Conservation (phyloP, 2,797 vertebrate species). For the Acrossocheilus fasciatus region DNA sequence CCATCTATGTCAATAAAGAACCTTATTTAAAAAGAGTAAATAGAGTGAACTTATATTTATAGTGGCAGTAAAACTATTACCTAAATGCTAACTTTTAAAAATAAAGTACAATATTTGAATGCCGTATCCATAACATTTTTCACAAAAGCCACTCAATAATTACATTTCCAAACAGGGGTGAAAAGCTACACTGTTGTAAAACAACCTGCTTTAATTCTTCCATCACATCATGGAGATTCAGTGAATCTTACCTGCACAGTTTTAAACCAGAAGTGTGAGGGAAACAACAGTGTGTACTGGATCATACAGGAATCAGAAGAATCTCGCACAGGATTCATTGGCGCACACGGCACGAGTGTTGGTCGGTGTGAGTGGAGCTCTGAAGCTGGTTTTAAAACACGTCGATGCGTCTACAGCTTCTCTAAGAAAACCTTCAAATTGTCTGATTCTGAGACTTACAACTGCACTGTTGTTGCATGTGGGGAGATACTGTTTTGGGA, state of each 20-base stretch:
- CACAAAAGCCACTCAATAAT: neutral
- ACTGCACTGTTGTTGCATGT: slow-evolving; percentile 69
- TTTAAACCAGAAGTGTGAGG: slow-evolving; percentile 52
- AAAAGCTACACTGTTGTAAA: slow-evolving; percentile 52
- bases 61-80: neutral
- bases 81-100: neutral
- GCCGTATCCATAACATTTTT: no score
- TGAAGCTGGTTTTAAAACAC: neutral
- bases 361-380: slow-evolving; percentile 42
- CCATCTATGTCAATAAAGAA: neutral
- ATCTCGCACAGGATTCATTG: slow-evolving; percentile 58
- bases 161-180: slow-evolving; percentile 32
- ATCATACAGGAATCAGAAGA: slow-evolving; percentile 54
- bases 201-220: slow-evolving; percentile 45
- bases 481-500: slow-evolving; percentile 67
- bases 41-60: neutral
- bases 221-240: slow-evolving; percentile 51
- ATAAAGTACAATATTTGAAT: neutral
- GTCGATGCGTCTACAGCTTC: slow-evolving; percentile 65
- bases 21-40: neutral
- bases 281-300: slow-evolving; percentile 66
- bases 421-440: slow-evolving; percentile 57
- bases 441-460: slow-evolving; percentile 64
- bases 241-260: slow-evolving; percentile 66
- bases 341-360: slow-evolving; percentile 41